Percentiles rank a stretch among this genome's conserved stretches.
Evolutionary conservation across 2,797 vertebrate species (phyloP).

Genomic region (Enteromius anoplus): DNA sequence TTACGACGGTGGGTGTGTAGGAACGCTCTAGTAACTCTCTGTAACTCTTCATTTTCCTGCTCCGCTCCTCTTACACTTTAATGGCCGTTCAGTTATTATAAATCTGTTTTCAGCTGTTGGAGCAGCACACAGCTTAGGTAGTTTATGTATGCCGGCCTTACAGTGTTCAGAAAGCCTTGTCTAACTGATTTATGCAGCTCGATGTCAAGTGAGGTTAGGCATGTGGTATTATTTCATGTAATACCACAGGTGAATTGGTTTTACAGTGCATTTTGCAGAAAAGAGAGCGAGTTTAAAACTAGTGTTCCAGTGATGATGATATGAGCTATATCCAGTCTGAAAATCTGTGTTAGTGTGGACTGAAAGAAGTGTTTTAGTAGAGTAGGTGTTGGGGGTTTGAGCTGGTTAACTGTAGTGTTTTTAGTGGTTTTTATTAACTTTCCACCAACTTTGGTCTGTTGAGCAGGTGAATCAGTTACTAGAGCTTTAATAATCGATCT

Average conservation of each 20-base stretch:
- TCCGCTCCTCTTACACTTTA: conserved; percentile 13
- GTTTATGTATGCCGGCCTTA: conserved; percentile 1
- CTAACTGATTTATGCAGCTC: neutral
- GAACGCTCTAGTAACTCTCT: conserved; percentile 11
- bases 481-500: conserved; percentile 28
- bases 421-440: conserved; percentile 19
- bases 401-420: neutral
- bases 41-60: conserved; percentile 4
- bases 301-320: neutral
- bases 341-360: conserved; percentile 6
- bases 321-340: neutral
- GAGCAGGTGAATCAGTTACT: conserved; percentile 49
- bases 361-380: neutral
- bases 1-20: conserved; percentile 20
- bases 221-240: conserved; percentile 5
- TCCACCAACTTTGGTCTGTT: neutral
- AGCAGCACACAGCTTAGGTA: neutral
- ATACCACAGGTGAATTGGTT: neutral
- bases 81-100: conserved; percentile 10
- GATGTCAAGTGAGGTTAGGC: conserved; percentile 8
- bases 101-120: conserved; percentile 10
- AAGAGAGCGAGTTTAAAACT: neutral
- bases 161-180: conserved; percentile 5
- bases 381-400: neutral
- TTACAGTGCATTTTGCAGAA: neutral